These are phyloP conservation scores for Acanthurus lineatus DNA, from an alignment of 2,797 vertebrate genomes.

Conservation along the genomic window DNA sequence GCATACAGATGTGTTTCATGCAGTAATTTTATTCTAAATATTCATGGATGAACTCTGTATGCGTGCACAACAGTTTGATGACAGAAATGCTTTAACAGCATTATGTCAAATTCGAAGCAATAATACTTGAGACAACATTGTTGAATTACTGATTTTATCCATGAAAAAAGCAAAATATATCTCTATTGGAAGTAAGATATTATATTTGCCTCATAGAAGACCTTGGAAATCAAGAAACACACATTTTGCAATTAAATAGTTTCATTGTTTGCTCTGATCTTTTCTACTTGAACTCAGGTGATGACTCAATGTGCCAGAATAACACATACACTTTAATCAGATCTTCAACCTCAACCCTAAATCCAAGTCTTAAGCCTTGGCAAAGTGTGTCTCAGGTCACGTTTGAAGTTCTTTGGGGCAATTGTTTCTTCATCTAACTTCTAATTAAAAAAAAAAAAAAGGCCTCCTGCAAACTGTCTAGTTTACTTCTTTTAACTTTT, in stretches of 20 bases:
- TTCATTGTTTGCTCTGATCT: constrained; percentile 8
- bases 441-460: too few relatives aligned
- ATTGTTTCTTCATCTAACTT: neutral
- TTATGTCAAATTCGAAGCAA: neutral
- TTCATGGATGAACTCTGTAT: constrained; percentile 7
- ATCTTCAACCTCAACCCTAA: neutral
- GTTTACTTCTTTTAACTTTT: neutral
- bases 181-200: neutral
- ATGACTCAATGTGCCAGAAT: constrained; percentile 21
- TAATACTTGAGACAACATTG: neutral
- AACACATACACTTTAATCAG: neutral
- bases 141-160: neutral
- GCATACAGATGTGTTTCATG: constrained; percentile 48
- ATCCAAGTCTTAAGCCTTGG: neutral
- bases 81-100: neutral
- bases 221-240: neutral
- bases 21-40: constrained; percentile 5
- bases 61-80: constrained; percentile 1
- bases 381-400: neutral
- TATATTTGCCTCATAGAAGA: constrained; percentile 4
- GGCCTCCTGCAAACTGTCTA: too few relatives aligned
- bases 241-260: constrained; percentile 9
- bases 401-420: neutral
- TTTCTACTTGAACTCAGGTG: neutral
- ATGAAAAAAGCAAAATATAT: neutral